Conservation (phyloP, 2,888 invertebrate genomes). For the Elaeidobius kamerunicus region DNA sequence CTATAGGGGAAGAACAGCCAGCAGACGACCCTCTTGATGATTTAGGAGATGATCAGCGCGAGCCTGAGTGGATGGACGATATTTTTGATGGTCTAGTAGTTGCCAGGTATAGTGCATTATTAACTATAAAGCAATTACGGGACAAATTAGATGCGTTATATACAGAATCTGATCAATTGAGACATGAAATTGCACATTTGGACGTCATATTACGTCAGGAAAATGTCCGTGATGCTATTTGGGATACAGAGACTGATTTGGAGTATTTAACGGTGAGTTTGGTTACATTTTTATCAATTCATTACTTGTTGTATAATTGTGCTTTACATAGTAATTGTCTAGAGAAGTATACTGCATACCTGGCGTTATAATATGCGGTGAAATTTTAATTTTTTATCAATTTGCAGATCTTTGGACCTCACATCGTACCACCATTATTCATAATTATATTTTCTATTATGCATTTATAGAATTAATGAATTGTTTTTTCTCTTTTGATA, state of each 20-base stretch:
- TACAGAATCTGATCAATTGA: not conserved
- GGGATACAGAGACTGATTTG: constrained; percentile 23
- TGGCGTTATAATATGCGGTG: too few species aligned
- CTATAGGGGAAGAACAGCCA: not conserved
- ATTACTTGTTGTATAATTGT: not conserved
- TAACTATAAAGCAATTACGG: constrained; percentile 17
- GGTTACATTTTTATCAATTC: not conserved
- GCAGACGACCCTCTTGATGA: not conserved
- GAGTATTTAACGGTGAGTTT: constrained; percentile 26
- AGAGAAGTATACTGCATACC: too few species aligned
- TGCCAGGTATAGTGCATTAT: constrained; percentile 1
- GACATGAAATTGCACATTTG: not conserved
- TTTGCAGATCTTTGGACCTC: too few species aligned
- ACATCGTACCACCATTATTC: too few species aligned
- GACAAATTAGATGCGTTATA: constrained; percentile 8
- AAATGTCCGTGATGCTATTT: constrained; percentile 17
- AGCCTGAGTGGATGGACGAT: constrained; percentile 25
- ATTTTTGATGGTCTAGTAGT: constrained; percentile 23
- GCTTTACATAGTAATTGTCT: not conserved
- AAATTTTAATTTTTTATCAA: too few species aligned
- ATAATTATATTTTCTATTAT: too few species aligned
- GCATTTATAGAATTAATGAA: constrained; percentile 2
- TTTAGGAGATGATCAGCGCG: not conserved
- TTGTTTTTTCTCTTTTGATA: too few species aligned
- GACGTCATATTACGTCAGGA: constrained; percentile 15